Base-by-base conservation (phyloP, 1,140 invertebrate genomes). In the Cephus cinctus region DNA sequence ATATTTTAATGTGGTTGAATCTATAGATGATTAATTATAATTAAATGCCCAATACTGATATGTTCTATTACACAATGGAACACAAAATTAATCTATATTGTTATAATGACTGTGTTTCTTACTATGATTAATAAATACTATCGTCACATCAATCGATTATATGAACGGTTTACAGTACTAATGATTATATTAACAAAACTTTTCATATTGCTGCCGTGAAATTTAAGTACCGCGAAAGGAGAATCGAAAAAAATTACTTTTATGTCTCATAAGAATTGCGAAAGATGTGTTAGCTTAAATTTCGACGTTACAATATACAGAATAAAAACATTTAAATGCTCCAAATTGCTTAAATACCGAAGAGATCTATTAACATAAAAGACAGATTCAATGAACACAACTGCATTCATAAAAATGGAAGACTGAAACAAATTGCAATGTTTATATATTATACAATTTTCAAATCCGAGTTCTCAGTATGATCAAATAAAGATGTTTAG, bases 21-120 rank as follows among this genome's bases (percentile, higher is more conserved):
- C 38, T 42, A 41, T n/a, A 27, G n/a, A 27, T 27, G 44, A 38
- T 45, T 51, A 55, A 48, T 46, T 53, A 41, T 20, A 50, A 49
- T 49, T 49, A 60, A 70, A 68, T 69, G 64, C 59, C 65, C 61
- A 62, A 55, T 67, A 64, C 54, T 68, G 69, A 69, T 71, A 71
- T 67, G 66, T 65, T 56, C 42, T 51, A 39, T 54, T 36, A 36
- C 14, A n/a, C n/a, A 51, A 53, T 50, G 47, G 42, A 49, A 54
- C 42, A 41, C 36, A 51, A 51, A 50, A 58, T n/a, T n/a, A n/a
- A n/a, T n/a, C n/a, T n/a, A n/a, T n/a, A n/a, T n/a, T n/a, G n/a
- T n/a, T n/a, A n/a, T n/a, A n/a, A 27, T 27, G 6, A n/a, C n/a
- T 27, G 25, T 8, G 25, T 8, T 27, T 27, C 25, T 18, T n/a